Evolutionary conservation across 2,797 vertebrate genomes (phyloP).

Genomic region (Myripristis murdjan): DNA sequence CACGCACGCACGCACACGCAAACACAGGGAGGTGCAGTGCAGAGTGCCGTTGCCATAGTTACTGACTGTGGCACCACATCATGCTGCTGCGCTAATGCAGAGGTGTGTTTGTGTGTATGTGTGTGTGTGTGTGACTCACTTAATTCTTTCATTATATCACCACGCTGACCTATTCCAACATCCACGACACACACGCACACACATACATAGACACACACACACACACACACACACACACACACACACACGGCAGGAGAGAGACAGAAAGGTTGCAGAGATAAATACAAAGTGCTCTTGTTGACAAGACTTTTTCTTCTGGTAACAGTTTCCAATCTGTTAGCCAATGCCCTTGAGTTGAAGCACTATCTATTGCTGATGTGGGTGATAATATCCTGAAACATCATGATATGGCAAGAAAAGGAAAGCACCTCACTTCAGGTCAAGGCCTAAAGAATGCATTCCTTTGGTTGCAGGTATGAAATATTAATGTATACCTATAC

Average conservation of each 20-base stretch:
- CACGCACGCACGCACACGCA: slow-evolving; percentile 19
- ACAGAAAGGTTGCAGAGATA: slow-evolving; percentile 51
- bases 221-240: background rate
- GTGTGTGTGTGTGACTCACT: slow-evolving; percentile 51
- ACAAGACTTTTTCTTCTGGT: slow-evolving; percentile 5
- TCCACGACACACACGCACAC: slow-evolving; percentile 24
- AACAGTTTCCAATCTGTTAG: slow-evolving; percentile 33
- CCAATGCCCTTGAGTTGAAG: slow-evolving; percentile 25
- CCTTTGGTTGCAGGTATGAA: background rate
- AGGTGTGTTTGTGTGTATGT: slow-evolving; percentile 61
- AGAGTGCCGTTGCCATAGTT: slow-evolving; percentile 78
- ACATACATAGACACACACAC: background rate
- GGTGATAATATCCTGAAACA: slow-evolving; percentile 29
- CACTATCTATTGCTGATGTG: slow-evolving; percentile 31
- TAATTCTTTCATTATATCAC: slow-evolving; percentile 70
- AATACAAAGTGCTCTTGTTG: slow-evolving; percentile 34
- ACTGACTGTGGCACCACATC: slow-evolving; percentile 72
- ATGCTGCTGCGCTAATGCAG: slow-evolving; percentile 77
- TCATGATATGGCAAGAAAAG: slow-evolving; percentile 16
- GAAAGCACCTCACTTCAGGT: slow-evolving; percentile 25
- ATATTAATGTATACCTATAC: background rate
- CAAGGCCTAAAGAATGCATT: slow-evolving; percentile 2
- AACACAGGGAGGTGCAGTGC: slow-evolving; percentile 67
- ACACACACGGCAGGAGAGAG: background rate
- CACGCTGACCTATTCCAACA: slow-evolving; percentile 67